These are phyloP conservation scores for Halocynthia roretzi DNA, from an alignment of 23 tunicate species.

Conservation along the genomic window DNA sequence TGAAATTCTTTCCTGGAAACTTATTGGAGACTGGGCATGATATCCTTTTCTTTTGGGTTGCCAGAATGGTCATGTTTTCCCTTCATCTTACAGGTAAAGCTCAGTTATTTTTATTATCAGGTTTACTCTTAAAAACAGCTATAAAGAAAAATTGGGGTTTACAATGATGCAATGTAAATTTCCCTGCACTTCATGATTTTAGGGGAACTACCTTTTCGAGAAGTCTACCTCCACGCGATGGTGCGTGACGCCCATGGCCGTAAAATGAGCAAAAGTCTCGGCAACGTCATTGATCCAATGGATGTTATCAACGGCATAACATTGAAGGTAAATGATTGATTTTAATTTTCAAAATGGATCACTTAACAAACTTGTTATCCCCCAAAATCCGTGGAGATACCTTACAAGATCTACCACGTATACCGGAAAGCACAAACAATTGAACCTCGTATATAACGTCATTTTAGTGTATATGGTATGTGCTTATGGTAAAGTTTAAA, in stretches of 20 bases:
- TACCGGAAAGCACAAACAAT: no score
- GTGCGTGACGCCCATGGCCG: conserved; percentile 98
- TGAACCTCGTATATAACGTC: no score
- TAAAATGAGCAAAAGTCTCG: conserved; percentile 95
- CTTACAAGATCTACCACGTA: no score
- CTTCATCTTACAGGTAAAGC: conserved; percentile 55
- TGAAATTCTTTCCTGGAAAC: conserved; percentile 73
- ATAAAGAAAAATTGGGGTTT: not conserved
- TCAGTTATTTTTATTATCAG: no score
- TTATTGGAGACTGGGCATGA: conserved; percentile 98
- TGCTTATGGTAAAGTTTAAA: no score
- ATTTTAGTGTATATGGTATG: no score
- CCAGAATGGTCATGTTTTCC: conserved; percentile 96
- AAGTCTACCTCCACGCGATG: conserved; percentile 97
- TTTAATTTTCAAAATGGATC: no score
- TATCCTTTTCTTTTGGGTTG: conserved; percentile 96
- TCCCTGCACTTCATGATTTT: not conserved
- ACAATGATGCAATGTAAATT: not conserved
- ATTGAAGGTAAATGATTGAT: conserved; percentile 37
- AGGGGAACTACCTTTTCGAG: conserved; percentile 85
- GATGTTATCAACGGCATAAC: conserved; percentile 87
- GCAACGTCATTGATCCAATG: conserved; percentile 96
- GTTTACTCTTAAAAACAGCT: no score
- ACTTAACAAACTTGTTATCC: no score
- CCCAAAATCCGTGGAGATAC: no score